Conservation (phyloP, 1,140 invertebrate species). For the Panagrolaimus sp. region DNA sequence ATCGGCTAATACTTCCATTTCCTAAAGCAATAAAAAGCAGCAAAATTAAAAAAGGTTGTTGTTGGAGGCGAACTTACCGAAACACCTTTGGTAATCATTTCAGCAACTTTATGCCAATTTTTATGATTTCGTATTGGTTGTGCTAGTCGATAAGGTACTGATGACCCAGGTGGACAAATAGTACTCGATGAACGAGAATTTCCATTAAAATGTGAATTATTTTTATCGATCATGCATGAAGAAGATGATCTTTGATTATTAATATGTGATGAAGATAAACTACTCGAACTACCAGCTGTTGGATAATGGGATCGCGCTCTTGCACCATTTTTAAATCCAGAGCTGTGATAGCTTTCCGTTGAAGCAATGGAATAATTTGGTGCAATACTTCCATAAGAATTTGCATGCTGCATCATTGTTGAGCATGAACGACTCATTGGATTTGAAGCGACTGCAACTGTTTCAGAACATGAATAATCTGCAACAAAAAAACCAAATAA, state of each 20-base stretch:
- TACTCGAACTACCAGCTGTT: too few species aligned
- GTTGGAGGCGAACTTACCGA: constrained; percentile 60
- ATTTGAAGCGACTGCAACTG: constrained; percentile 11
- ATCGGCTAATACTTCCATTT: constrained; percentile 82
- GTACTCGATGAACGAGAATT: not conserved
- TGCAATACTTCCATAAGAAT: constrained; percentile 13
- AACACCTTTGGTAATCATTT: constrained; percentile 66
- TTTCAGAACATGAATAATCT: constrained; percentile 17
- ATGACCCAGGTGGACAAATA: not conserved
- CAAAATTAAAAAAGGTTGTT: not conserved
- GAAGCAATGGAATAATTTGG: constrained; percentile 2
- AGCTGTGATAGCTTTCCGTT: not conserved
- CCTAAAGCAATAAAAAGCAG: constrained; percentile 63
- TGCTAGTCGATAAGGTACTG: constrained; percentile 6
- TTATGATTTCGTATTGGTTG: not conserved
- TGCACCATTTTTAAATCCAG: not conserved
- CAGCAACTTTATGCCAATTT: constrained; percentile 61
- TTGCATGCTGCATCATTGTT: constrained; percentile 10
- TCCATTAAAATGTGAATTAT: too few species aligned
- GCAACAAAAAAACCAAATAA: not conserved
- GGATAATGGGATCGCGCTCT: not conserved
- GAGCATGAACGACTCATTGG: constrained; percentile 16
- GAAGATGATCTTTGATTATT: constrained; percentile 6
- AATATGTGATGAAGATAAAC: not conserved
- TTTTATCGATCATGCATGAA: constrained; percentile 2